phyloP scores from a whole-genome alignment of 2,113 vertebrate species.

The Seriola dumerili region DNA sequence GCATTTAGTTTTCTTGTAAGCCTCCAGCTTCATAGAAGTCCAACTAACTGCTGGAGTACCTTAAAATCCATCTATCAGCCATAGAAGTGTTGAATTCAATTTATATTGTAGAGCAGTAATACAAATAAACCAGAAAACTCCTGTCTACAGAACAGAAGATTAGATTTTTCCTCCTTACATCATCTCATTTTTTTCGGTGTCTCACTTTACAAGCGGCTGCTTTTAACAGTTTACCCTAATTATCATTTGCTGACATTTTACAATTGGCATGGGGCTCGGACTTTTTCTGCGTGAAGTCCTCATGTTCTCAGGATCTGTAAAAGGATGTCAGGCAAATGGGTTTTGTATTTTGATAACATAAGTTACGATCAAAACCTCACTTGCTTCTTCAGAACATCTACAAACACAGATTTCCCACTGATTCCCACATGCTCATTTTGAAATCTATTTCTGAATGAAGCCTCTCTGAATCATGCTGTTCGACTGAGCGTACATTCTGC shows the following conservation, averaged over 20 bases:
- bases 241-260: constrained; percentile 68
- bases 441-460: constrained; percentile 37
- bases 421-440: constrained; percentile 18
- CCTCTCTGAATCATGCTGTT: constrained; percentile 9
- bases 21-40: too few relatives aligned
- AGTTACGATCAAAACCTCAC: not conserved
- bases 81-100: not conserved
- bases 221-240: constrained; percentile 61
- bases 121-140: not conserved
- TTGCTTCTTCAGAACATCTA: not conserved
- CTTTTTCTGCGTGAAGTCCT: constrained; percentile 32
- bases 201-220: not conserved
- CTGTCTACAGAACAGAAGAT: not conserved
- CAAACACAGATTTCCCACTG: constrained; percentile 11
- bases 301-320: constrained; percentile 16
- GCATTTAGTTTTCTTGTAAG: not conserved
- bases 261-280: constrained; percentile 15
- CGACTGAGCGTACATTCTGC: constrained; percentile 38
- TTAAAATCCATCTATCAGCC: not conserved
- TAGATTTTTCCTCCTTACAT: too few relatives aligned
- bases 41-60: not conserved
- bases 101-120: not conserved
- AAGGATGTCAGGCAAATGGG: not conserved
- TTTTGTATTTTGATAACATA: not conserved
- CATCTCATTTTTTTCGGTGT: not conserved